phyloP scores from a whole-genome alignment of 2,888 invertebrate genomes.

The Cactoblastis cactorum region DNA sequence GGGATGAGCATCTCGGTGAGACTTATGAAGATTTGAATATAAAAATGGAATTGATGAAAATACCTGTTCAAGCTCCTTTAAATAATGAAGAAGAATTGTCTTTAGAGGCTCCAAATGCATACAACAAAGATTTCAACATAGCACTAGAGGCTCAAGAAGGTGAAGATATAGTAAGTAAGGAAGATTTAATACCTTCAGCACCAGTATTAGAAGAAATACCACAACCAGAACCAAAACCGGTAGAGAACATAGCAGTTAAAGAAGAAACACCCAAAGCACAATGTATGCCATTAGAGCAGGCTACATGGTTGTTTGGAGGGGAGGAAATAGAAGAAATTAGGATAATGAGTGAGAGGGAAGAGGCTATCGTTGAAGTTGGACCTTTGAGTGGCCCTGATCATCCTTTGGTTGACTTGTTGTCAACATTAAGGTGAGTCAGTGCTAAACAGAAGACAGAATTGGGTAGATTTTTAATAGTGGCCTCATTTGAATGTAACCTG shows the following conservation, averaged over 20 bases:
- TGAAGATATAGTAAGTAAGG: conserved; percentile 10
- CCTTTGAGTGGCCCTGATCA: conserved; percentile 56
- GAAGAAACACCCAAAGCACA: conserved; percentile 33
- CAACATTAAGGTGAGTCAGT: conserved; percentile 58
- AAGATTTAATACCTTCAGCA: conserved; percentile 49
- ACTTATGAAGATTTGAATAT: conserved; percentile 34
- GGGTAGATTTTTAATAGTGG: too few species aligned
- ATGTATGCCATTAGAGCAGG: conserved; percentile 58
- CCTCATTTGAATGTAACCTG: too few species aligned
- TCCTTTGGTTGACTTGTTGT: conserved; percentile 62
- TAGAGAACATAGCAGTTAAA: conserved; percentile 22
- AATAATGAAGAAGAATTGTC: conserved; percentile 27
- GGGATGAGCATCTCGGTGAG: conserved; percentile 2
- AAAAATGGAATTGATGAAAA: conserved; percentile 31
- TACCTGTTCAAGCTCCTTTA: conserved; percentile 24
- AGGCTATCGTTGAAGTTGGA: conserved; percentile 56
- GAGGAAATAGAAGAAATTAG: conserved; percentile 54
- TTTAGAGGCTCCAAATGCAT: conserved; percentile 24
- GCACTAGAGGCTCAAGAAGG: conserved; percentile 8
- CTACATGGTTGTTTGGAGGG: conserved; percentile 51
- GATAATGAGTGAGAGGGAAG: conserved; percentile 58
- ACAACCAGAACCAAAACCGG: conserved; percentile 14
- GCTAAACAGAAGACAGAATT: not conserved
- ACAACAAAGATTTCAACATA: conserved; percentile 15
- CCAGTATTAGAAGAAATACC: conserved; percentile 46